Evolutionary conservation across 2,113 vertebrate genomes (phyloP).

Genomic region (Crypturellus undulatus): DNA sequence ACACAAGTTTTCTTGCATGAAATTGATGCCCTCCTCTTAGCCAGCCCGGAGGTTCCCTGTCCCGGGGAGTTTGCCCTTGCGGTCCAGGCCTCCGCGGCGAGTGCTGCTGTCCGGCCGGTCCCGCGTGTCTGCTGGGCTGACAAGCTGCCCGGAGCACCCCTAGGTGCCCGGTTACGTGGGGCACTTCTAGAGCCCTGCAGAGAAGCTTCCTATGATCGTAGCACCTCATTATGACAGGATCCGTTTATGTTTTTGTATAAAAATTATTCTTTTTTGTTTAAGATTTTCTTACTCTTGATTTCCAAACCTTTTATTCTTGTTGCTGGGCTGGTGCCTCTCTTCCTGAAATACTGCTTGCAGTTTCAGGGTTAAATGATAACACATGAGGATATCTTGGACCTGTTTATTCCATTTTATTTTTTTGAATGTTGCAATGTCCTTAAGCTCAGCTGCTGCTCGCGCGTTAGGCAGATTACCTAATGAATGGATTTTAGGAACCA

Average conservation of each 20-base stretch:
- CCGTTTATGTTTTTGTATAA: not conserved
- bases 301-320: not conserved
- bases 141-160: not conserved
- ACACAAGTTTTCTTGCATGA: not conserved
- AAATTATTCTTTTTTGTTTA: not conserved
- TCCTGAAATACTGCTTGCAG: not conserved
- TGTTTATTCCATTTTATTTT: not conserved
- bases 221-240: not conserved
- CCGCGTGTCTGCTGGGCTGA: not conserved
- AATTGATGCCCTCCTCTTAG: not conserved
- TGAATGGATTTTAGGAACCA: not conserved
- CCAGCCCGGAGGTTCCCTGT: not conserved
- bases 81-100: not conserved
- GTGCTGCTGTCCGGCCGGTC: not conserved
- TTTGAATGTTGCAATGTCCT: not conserved
- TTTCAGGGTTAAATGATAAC: not conserved
- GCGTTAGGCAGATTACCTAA: not conserved
- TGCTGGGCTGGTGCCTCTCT: not conserved
- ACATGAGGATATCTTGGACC: not conserved
- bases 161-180: not conserved
- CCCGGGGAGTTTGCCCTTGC: not conserved
- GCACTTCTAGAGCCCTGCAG: not conserved
- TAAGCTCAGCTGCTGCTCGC: not conserved
- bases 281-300: not conserved
- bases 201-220: not conserved